Percentiles rank a stretch among this genome's conserved stretches.
These are phyloP conservation scores for Tetragonisca angustula DNA, from an alignment of 2,888 invertebrate genomes.

Conservation along the genomic window DNA sequence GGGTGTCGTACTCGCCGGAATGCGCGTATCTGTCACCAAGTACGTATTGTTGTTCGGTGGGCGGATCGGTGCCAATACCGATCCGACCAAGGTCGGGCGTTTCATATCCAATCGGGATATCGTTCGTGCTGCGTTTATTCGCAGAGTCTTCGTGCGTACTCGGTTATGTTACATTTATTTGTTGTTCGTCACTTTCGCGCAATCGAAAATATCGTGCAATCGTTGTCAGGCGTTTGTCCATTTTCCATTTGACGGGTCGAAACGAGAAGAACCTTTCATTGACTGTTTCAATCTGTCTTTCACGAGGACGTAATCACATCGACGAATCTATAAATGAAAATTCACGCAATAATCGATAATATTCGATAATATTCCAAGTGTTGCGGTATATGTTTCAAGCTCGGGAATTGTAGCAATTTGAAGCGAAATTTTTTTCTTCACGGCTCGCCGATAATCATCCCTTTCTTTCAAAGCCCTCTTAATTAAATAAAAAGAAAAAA, in stretches of 20 bases:
- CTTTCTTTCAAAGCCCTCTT: no score
- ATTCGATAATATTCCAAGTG: no score
- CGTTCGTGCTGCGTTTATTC: neutral
- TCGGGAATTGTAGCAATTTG: no score
- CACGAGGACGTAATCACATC: neutral
- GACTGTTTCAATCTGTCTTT: neutral
- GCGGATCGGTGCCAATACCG: slow-evolving; percentile 26
- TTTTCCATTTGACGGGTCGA: neutral
- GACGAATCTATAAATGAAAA: neutral
- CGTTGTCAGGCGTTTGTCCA: neutral
- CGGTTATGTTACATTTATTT: neutral
- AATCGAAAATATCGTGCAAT: neutral
- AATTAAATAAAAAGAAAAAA: no score
- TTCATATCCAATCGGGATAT: neutral
- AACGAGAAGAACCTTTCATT: neutral
- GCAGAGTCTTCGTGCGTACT: neutral
- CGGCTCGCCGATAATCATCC: no score
- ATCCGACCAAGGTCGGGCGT: slow-evolving; percentile 51
- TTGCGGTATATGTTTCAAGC: no score
- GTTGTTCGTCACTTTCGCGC: no score
- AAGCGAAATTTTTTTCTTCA: no score
- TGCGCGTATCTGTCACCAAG: slow-evolving; percentile 49
- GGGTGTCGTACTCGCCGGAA: slow-evolving; percentile 7
- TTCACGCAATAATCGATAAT: no score
- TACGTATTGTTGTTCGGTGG: slow-evolving; percentile 50